phyloP scores from a whole-genome alignment of 2,113 vertebrate species.

The Tragelaphus buxtoni region DNA sequence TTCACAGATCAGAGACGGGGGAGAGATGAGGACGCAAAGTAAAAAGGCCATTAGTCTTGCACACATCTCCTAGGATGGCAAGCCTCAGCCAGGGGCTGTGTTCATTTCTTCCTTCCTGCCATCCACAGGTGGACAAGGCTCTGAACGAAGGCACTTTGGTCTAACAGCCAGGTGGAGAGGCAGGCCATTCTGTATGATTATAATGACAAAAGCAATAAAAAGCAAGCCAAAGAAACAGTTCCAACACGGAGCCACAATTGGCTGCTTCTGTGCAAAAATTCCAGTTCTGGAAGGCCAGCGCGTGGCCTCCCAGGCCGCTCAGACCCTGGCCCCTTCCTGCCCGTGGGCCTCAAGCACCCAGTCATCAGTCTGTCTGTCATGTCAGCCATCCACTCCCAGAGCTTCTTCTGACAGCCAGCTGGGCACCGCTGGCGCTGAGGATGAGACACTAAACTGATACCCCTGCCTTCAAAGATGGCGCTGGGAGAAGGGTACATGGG shows the following conservation, averaged over 20 bases:
- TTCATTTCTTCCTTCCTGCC: background rate
- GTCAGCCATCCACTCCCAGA: background rate
- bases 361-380: fast-evolving
- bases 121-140: background rate
- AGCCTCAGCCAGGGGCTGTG: background rate
- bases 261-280: background rate
- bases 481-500: background rate
- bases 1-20: background rate
- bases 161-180: background rate
- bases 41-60: background rate
- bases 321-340: background rate
- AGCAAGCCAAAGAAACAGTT: background rate
- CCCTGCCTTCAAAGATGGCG: background rate
- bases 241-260: background rate
- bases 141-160: background rate
- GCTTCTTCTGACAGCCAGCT: fast-evolving
- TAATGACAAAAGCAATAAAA: background rate
- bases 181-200: background rate
- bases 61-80: background rate
- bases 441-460: too few species aligned
- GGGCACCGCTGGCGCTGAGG: background rate
- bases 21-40: background rate
- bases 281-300: background rate
- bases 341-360: fast-evolving
- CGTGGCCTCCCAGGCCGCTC: fast-evolving